phyloP scores from a whole-genome alignment of 2,888 invertebrate species.

The Sphaerophoria rueppellii region DNA sequence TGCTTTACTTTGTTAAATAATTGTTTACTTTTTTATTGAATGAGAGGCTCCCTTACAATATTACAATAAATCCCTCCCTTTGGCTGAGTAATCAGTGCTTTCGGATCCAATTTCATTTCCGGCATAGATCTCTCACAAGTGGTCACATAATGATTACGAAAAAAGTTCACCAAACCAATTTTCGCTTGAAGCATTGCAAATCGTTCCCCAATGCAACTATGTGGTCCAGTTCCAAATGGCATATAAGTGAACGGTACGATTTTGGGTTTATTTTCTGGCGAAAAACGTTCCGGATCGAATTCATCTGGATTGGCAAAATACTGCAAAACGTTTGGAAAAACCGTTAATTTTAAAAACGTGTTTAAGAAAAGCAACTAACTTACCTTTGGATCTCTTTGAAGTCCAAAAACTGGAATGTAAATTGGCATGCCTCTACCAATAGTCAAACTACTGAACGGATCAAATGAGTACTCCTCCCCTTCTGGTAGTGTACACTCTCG shows the following conservation, averaged over 20 bases:
- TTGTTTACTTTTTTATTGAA: conserved; percentile 54
- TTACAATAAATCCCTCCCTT: conserved; percentile 79
- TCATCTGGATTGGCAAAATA: conserved; percentile 79
- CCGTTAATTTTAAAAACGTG: too few relatives aligned
- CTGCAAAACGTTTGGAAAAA: conserved; percentile 72
- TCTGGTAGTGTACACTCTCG: conserved; percentile 78
- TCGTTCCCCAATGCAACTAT: conserved; percentile 81
- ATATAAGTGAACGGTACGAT: conserved; percentile 80
- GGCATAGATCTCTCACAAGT: conserved; percentile 77
- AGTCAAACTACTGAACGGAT: conserved; percentile 77
- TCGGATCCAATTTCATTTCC: conserved; percentile 78
- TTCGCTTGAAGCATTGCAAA: conserved; percentile 80
- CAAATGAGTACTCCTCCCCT: conserved; percentile 76
- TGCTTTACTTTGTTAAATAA: too few relatives aligned
- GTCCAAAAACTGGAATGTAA: conserved; percentile 79
- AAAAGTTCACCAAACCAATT: conserved; percentile 80
- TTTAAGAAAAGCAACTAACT: too few relatives aligned
- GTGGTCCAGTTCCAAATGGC: conserved; percentile 82
- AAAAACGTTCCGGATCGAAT: conserved; percentile 81
- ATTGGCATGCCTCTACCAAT: conserved; percentile 80
- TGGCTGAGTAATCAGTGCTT: conserved; percentile 79
- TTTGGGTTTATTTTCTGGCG: conserved; percentile 78
- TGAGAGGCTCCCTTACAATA: conserved; percentile 78
- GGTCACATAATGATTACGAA: conserved; percentile 79
- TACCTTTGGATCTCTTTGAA: conserved; percentile 81